These are phyloP conservation scores for Bombus fervidus DNA, from an alignment of 1,140 invertebrate species.

Conservation along the genomic window DNA sequence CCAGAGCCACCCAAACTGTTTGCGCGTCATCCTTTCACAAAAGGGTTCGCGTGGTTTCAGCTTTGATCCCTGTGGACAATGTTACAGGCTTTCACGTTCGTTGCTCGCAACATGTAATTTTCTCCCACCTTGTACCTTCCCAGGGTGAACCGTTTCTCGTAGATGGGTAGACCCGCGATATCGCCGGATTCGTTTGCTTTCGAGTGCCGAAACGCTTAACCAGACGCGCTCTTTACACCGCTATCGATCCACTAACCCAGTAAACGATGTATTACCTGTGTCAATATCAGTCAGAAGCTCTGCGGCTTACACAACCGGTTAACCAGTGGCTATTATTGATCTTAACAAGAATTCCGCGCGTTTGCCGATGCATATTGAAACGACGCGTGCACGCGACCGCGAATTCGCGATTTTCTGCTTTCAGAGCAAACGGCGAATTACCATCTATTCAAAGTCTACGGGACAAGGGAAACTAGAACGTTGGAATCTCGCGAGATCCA, in stretches of 20 bases:
- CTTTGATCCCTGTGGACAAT: slow-evolving; percentile 66
- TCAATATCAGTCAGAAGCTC: slow-evolving; percentile 4
- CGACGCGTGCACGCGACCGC: background rate
- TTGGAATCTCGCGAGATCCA: background rate
- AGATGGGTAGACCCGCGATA: background rate
- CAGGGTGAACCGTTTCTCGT: background rate
- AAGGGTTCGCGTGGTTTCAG: slow-evolving; percentile 53
- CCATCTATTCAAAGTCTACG: too few species aligned
- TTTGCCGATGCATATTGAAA: background rate
- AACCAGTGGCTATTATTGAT: slow-evolving; percentile 13
- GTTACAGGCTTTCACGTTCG: slow-evolving; percentile 61
- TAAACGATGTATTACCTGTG: slow-evolving; percentile 9
- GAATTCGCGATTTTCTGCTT: background rate
- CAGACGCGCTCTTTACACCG: background rate
- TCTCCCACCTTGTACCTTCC: background rate
- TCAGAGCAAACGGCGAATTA: background rate
- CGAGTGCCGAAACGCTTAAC: background rate
- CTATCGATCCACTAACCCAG: slow-evolving; percentile 26
- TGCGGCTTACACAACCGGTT: background rate
- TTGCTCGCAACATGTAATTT: slow-evolving; percentile 67
- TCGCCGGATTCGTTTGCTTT: background rate
- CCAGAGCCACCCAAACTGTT: too few species aligned
- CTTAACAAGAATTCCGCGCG: background rate
- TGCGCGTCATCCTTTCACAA: slow-evolving; percentile 9
- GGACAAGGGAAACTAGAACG: background rate